phyloP scores from a whole-genome alignment of 2,797 vertebrate genomes.

The Pelochelys cantorii region DNA sequence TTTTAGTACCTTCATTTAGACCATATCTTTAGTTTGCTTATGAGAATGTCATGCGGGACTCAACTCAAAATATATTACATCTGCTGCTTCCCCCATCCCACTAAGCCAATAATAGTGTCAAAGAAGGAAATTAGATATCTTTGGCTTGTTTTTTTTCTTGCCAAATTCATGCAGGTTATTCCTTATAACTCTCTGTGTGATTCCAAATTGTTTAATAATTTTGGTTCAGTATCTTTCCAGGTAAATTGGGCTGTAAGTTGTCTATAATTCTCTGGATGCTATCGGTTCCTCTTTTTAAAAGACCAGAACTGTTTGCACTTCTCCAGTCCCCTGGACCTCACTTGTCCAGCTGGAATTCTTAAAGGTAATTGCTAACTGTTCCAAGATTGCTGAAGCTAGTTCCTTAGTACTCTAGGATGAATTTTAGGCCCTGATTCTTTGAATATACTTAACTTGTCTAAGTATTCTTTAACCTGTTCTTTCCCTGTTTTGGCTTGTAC shows the following conservation, averaged over 20 bases:
- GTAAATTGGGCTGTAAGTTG: background rate
- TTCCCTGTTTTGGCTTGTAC: background rate
- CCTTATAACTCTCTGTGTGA: background rate
- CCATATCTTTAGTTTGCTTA: background rate
- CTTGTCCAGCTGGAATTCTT: background rate
- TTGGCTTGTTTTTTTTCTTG: background rate
- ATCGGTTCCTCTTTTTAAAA: background rate
- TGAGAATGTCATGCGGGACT: background rate
- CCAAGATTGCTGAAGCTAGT: background rate
- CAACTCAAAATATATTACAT: background rate
- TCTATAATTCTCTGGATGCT: background rate
- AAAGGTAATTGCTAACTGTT: background rate
- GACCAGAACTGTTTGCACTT: background rate
- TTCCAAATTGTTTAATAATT: background rate
- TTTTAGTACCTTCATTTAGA: background rate
- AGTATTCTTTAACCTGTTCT: background rate
- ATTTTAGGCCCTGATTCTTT: background rate
- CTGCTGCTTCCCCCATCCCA: background rate
- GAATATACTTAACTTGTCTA: background rate
- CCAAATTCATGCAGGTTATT: background rate
- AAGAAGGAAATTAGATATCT: background rate
- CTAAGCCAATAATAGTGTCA: background rate
- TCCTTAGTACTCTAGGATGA: background rate
- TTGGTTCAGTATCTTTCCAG: background rate
- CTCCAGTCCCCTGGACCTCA: background rate